Evolutionary conservation across 2,113 vertebrate species (phyloP), one percentile per base, ranked within the genome.

Genomic region (Promerops cafer): DNA sequence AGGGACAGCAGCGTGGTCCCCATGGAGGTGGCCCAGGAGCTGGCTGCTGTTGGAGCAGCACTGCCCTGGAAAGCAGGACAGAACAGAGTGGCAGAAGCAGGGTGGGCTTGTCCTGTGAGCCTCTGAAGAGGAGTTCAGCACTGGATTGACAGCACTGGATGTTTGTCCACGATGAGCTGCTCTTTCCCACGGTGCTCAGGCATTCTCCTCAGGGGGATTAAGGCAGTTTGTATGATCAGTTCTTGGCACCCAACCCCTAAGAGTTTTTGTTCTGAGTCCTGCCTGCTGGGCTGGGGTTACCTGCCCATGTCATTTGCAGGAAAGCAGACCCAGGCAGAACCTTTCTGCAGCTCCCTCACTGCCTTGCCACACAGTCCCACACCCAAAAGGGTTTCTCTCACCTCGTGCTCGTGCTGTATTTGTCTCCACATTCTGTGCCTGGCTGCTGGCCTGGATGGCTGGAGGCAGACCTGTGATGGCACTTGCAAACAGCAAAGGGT

Each of bases 131-230:
- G 60, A 86, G 39, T 26, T 77, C 68, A 83, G 64, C 31, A 9
- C 0, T 31, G 33, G 60, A 56, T 1, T 47, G 76, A 78, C 52
- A 44, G 11, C 0, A 0, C 0, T 79, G 71, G 44, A 40, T 50
- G 35, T 52, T 74, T 45, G 20, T 81, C 68, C 37, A 31, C 0
- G 0, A 21, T 0, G 1, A 91, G 31, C 81, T 66, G 74, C 60
- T 65, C 72, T 70, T 94, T 94, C 86, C 80, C 89, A 83, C 10
- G 8, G 42, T 27, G 42, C 86, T 86, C 83, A 81, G 83, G 39
- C 30, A 0, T 64, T 69, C 64, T 80, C 75, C 52, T 90, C 33
- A 23, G 64, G 19, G n/a, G 42, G 30, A 71, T 95, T 83, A 89
- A 74, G 44, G 60, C 64, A 35, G 23, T 78, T 87, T 64, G n/a